Base-by-base conservation (phyloP, 2,888 invertebrate genomes). In the Aphidius colemani region DNA sequence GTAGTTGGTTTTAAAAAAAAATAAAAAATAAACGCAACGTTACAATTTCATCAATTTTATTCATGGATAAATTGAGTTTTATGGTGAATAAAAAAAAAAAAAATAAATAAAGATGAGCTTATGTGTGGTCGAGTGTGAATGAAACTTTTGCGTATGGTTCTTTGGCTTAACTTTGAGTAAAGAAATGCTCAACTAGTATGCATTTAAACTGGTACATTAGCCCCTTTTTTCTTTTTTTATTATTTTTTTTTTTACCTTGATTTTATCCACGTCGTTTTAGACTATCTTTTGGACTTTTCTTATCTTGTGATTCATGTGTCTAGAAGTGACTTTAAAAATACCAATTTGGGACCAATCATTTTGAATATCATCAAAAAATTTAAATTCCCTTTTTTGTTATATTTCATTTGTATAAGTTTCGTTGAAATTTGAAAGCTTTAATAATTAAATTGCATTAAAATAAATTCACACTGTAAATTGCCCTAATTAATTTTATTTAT, bases 191-290 rank as follows among this genome's bases (percentile, higher is more conserved):
- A 71, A 71, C 75, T 74, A 79, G 79, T 76, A 80, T 80, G 80
- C 80, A 80, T 80, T 80, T 79, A 80, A 80, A 80, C 74, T 74
- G 75, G 71, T 70, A 72, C 71, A 76, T 75, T 76, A 76, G 72
- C 72, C 30, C 5, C 30, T 30, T 30, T 30, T 30, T 30, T 3
- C 71, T 30, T 4, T 30, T 30, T 30, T 30, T 30, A 30, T 30
- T 30, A 30, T 30, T 5, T 30, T 30, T 30, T 30, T 30, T 30
- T 30, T 30, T 30, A 30, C 30, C 30, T 30, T 40, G 18, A 53
- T 55, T 30, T 61, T 61, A 61, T 61, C 61, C 55, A 46, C 40
- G 53, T 39, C 45, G 44, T 61, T 30, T 18, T 53, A 30, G 30
- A 46, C 41, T 45, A 46, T 43, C 43, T 55, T 40, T 46, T 1